Base-by-base conservation (phyloP, 92 coral and sea anemone species). In the Epizoanthus stellaris region DNA sequence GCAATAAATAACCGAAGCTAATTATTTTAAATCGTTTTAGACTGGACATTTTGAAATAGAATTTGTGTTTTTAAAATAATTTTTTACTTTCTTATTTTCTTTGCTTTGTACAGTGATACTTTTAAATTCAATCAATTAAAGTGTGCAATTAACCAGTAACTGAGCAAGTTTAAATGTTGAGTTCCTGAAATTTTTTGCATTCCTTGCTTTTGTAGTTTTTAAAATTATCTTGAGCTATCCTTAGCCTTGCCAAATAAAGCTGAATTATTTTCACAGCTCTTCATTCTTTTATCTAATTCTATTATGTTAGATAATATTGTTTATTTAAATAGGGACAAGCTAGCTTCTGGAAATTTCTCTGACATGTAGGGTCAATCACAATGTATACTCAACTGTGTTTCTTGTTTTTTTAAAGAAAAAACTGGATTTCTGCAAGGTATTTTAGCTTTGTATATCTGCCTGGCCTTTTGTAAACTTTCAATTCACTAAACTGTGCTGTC, bases 281-380 rank as follows among this genome's bases (percentile, higher is more conserved):
- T 17, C 40, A 42, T 67, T 67, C 17, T 19, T 61, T 30, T 62
- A 30, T 59, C 20, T 38, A 60, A 39, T 12, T 52, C 56, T 60
- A 45, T 57, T 76, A n/a, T 43, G 43, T 36, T 77, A 8, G 71
- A 63, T 77, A 30, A 20, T 40, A 34, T 79, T 2, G 25, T 62
- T 42, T 79, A 9, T 21, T 39, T 34, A 38, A 49, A 74, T 9
- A 42, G 30, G n/a, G 49, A 63, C n/a, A 62, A 12, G 10, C 61
- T 79, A 17, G 10, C 45, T 79, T 79, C 72, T 13, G 19, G 72
- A 64, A 23, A 64, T 42, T 79, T 79, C 59, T 79, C 16, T 45
- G 54, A 76, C 17, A 60, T 76, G 69, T 52, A 53, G 40, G 16
- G 60, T 60, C 2, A n/a, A 57, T 52, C 12, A 13, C 56, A 52